These are phyloP conservation scores for Sinella curviseta DNA, from an alignment of 1,140 invertebrate species.

Conservation along the genomic window DNA sequence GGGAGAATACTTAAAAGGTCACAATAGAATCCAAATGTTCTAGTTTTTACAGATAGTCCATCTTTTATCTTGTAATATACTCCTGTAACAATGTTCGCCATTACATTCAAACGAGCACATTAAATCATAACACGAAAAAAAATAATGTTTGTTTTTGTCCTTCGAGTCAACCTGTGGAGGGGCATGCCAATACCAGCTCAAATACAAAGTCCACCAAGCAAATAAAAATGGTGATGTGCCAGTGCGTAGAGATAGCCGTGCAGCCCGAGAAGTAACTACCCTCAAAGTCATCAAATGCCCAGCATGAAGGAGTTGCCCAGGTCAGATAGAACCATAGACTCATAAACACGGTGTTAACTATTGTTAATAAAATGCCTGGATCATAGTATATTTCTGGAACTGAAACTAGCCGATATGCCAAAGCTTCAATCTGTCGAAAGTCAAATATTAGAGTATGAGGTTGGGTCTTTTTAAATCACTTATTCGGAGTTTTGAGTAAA, in stretches of 20 bases:
- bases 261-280: neutral
- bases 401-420: neutral
- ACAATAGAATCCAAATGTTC: conserved; percentile 30
- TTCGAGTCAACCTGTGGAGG: conserved; percentile 10
- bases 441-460: neutral
- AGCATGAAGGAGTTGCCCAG: neutral
- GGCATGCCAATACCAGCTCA: neutral
- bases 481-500: too few relatives aligned
- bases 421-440: neutral
- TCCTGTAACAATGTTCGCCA: conserved; percentile 33
- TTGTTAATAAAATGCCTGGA: neutral
- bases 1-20: conserved; percentile 38
- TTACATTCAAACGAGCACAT: neutral
- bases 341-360: neutral
- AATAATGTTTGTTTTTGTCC: neutral
- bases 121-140: neutral
- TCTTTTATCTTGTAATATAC: conserved; percentile 41
- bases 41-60: conserved; percentile 27
- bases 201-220: neutral
- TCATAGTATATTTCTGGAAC: neutral
- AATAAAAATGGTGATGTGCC: neutral
- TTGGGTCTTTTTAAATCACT: too few relatives aligned
- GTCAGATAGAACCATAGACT: neutral
- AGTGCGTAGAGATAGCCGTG: neutral
- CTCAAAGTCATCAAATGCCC: neutral